Base-by-base conservation (phyloP, 2,888 invertebrate species). In the Sipha maydis region DNA sequence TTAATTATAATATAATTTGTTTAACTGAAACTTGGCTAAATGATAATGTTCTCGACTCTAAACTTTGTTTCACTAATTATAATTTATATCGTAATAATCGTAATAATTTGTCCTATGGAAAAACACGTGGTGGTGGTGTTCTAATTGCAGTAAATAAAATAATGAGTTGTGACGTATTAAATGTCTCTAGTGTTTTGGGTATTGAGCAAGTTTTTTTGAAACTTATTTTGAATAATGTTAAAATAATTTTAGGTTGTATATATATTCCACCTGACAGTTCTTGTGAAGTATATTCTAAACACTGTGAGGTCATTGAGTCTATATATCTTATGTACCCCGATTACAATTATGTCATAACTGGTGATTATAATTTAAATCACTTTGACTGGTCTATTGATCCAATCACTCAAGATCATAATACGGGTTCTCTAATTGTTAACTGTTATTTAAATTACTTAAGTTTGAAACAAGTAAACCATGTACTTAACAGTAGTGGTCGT, bases 161-260 rank as follows among this genome's bases (percentile, higher is more conserved):
- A 38, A 67, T 80, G 5, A 67, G 34, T 67, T 80, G 25, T 67
- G 38, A 38, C 1, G 3, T 79, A 80, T 80, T 67, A 21, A 61
- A 79, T 80, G 34, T 80, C n/a, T 34, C 80, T 80, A n/a, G 21
- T 67, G n/a, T 61, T 80, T 9, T 67, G 5, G 80, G 80, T 38
- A 80, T 80, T 38, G 80, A 67, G n/a, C 80, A 80, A 38, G 11
- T 67, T 38, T 67, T 80, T 80, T 80, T 80, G n/a, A 80, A 80
- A 67, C 11, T 80, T 67, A 67, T 14, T n/a, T n/a, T 67, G 9
- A 80, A 67, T 38, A 41, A 80, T 25, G 2, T 80, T 17, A 80
- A 80, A 38, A 80, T 67, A n/a, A 67, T 38, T 80, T 38, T 80
- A 25, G 67, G 80, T 67, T 80, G 67, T 67, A 38, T 80, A 11